Evolutionary conservation across 2,888 invertebrate species (phyloP).

Genomic region (Eueremaeus valkanovi): DNA sequence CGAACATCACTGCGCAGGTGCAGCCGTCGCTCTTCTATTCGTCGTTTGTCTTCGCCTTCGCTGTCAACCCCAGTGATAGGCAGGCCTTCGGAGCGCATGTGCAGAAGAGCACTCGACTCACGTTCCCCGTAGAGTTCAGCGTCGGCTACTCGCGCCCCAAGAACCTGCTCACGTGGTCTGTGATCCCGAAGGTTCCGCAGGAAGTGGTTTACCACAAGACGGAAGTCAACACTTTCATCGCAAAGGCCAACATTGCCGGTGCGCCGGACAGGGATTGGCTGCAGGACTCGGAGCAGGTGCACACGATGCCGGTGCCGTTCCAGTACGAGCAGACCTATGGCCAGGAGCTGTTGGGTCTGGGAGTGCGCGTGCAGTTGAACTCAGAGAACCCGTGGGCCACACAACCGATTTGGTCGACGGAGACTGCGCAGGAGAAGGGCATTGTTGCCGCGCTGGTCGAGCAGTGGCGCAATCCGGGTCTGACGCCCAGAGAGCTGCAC

Average conservation of each 20-base stretch:
- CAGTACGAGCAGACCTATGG: constrained; percentile 25
- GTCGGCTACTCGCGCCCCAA: constrained; percentile 39
- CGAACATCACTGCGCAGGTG: constrained; percentile 38
- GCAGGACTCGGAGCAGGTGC: constrained; percentile 21
- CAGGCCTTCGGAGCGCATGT: constrained; percentile 48
- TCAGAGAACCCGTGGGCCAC: constrained; percentile 28
- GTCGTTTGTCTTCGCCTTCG: constrained; percentile 31
- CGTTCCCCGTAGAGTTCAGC: constrained; percentile 47
- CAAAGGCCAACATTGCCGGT: constrained; percentile 38
- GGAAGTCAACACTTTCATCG: constrained; percentile 42
- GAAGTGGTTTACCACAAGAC: constrained; percentile 42
- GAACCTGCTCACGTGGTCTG: constrained; percentile 38
- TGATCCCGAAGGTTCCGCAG: constrained; percentile 39
- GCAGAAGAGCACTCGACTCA: constrained; percentile 45
- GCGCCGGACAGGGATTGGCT: constrained; percentile 38
- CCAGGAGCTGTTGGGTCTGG: constrained; percentile 32
- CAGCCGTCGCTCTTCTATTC: constrained; percentile 41
- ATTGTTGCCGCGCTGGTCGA: constrained; percentile 34
- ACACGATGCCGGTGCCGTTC: constrained; percentile 36
- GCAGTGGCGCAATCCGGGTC: constrained; percentile 13
- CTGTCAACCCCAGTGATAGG: constrained; percentile 35
- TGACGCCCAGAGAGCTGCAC: constrained; percentile 38
- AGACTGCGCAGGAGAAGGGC: constrained; percentile 34
- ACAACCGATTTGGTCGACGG: constrained; percentile 14
- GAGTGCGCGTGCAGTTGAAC: constrained; percentile 34